Conservation (phyloP, 2,113 vertebrate genomes). For the Hyperopisus bebe region DNA sequence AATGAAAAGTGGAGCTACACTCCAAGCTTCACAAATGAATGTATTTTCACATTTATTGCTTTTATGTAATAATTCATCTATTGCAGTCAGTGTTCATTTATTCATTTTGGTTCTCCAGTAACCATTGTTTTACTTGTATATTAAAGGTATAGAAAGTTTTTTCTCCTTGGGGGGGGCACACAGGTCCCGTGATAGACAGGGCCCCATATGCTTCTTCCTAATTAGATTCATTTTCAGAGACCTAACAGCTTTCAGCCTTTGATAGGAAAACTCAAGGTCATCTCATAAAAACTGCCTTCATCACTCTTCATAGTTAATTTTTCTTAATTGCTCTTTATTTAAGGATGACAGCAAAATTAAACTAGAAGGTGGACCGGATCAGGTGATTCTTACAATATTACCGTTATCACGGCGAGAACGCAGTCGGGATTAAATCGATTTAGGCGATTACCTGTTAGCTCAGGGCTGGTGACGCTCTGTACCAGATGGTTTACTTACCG, state of each 20-base stretch:
- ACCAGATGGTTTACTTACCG: constrained; percentile 23
- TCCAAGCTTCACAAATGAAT: neutral
- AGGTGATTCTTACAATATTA: constrained; percentile 53
- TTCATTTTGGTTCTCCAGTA: neutral
- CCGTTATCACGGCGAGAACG: constrained; percentile 47
- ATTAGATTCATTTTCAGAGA: neutral
- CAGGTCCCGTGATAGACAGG: neutral
- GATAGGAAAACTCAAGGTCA: constrained; percentile 37
- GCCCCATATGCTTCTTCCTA: neutral
- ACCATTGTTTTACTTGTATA: neutral
- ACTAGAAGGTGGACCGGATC: constrained; percentile 39
- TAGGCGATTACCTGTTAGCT: constrained; percentile 51
- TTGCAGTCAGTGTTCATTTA: neutral
- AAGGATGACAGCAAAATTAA: constrained; percentile 62
- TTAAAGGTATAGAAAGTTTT: neutral
- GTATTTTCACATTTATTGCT: neutral
- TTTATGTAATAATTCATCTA: neutral
- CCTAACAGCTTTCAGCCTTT: constrained; percentile 8
- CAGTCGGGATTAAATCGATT: constrained; percentile 62
- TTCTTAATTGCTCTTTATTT: constrained; percentile 62
- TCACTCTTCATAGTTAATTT: neutral
- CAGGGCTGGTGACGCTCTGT: constrained; percentile 51
- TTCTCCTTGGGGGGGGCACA: neutral
- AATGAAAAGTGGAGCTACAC: neutral
- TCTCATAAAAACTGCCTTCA: constrained; percentile 35